phyloP scores from a whole-genome alignment of 1,140 invertebrate species.

The Panulirus ornatus region DNA sequence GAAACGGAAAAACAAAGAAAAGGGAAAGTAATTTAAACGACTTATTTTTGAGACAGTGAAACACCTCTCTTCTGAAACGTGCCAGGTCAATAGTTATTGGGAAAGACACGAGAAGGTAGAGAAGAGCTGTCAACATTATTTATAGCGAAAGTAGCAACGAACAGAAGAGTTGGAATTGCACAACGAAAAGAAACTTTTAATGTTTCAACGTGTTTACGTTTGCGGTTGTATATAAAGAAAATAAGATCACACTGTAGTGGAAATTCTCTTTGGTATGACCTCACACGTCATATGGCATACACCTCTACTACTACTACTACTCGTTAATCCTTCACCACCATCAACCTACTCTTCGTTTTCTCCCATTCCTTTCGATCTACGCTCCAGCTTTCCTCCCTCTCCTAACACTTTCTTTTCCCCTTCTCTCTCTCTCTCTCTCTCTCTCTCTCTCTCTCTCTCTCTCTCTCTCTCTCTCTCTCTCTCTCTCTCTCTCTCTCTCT shows the following conservation, averaged over 20 bases:
- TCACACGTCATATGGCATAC: not conserved
- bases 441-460: conserved; percentile 22
- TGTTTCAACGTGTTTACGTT: no score
- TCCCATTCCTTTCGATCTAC: not conserved
- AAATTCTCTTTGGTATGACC: not conserved
- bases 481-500: conserved; percentile 28
- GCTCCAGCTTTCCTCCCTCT: not conserved
- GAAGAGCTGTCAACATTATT: no score
- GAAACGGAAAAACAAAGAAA: no score
- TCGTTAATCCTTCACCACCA: not conserved
- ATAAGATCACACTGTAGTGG: not conserved
- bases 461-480: conserved; percentile 22
- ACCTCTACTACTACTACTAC: not conserved
- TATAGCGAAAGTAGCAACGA: no score
- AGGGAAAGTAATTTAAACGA: no score
- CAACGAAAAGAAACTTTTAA: no score
- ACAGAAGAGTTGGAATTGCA: no score
- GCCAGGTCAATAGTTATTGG: no score
- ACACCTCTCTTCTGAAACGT: no score
- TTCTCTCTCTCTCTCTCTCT: conserved; percentile 32
- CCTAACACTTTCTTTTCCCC: no score
- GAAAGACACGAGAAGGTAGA: no score
- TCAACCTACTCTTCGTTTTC: not conserved
- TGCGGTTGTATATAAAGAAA: not conserved
- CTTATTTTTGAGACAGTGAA: no score